Conservation (phyloP, 2,888 invertebrate genomes). For the Spisula subtruncata region DNA sequence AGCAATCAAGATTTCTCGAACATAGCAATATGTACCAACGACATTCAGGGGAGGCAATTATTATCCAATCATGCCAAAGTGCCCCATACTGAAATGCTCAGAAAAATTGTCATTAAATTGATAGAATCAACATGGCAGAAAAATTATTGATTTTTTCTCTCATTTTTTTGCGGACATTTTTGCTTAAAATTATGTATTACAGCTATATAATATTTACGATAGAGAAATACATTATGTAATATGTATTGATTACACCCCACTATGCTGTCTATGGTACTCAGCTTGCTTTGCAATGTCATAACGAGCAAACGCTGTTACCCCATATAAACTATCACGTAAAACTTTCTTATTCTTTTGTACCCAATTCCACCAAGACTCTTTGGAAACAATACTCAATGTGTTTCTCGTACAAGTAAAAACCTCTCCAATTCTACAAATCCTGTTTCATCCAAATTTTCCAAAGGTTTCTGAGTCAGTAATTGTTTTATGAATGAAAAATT, state of each 20-base stretch:
- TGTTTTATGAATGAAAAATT: too few species aligned
- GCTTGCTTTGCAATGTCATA: too few species aligned
- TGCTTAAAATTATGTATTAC: neutral
- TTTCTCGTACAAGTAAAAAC: neutral
- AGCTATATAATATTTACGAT: neutral
- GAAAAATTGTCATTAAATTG: neutral
- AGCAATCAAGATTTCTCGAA: neutral
- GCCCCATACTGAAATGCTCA: neutral
- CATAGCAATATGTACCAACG: neutral
- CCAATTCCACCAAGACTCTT: neutral
- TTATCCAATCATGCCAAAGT: neutral
- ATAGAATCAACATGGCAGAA: neutral
- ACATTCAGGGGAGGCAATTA: conserved; percentile 3
- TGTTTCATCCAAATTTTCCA: too few species aligned
- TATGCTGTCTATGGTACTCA: neutral
- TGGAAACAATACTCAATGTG: neutral
- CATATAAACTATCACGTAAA: too few species aligned
- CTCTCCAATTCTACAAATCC: too few species aligned
- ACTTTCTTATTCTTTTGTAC: neutral
- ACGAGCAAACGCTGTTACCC: too few species aligned
- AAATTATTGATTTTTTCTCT: neutral
- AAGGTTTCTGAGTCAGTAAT: too few species aligned
- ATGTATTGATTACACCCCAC: neutral
- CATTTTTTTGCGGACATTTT: neutral
- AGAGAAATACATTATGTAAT: conserved; percentile 9